phyloP scores from a whole-genome alignment of 2,888 invertebrate species.

The Cylindroiulus punctatus region DNA sequence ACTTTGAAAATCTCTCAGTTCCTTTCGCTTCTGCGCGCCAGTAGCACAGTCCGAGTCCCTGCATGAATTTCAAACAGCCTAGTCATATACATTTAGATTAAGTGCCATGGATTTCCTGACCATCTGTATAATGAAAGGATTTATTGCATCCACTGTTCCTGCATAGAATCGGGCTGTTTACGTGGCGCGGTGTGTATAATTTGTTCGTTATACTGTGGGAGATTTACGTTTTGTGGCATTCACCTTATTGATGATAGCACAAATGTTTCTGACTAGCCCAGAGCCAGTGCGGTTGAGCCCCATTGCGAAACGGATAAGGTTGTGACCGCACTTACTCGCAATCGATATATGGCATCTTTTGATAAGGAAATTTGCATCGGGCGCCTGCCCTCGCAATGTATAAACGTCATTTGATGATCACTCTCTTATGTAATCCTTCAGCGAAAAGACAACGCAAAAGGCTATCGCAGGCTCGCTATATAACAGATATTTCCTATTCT shows the following conservation, averaged over 20 bases:
- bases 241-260: slow-evolving; percentile 22
- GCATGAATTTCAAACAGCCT: background rate
- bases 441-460: slow-evolving; percentile 16
- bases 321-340: slow-evolving; percentile 40
- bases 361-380: slow-evolving; percentile 43
- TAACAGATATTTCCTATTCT: slow-evolving; percentile 37
- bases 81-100: background rate
- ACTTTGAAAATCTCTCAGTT: no score
- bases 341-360: slow-evolving; percentile 43
- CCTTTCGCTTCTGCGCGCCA: no score
- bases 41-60: background rate
- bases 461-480: background rate
- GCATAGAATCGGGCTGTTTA: background rate
- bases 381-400: slow-evolving; percentile 4
- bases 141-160: background rate
- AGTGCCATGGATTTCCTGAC: background rate
- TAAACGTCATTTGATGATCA: slow-evolving; percentile 24
- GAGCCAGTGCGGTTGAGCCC: slow-evolving; percentile 39
- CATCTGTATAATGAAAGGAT: background rate
- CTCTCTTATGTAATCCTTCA: slow-evolving; percentile 39
- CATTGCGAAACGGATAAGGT: slow-evolving; percentile 15
- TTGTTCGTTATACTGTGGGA: background rate
- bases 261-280: slow-evolving; percentile 34
- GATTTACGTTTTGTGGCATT: slow-evolving; percentile 39
- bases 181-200: background rate